Evolutionary conservation across 2,797 vertebrate species (phyloP), one percentile per base, ranked within the genome.

Genomic region (Aselliscus stoliczkanus): DNA sequence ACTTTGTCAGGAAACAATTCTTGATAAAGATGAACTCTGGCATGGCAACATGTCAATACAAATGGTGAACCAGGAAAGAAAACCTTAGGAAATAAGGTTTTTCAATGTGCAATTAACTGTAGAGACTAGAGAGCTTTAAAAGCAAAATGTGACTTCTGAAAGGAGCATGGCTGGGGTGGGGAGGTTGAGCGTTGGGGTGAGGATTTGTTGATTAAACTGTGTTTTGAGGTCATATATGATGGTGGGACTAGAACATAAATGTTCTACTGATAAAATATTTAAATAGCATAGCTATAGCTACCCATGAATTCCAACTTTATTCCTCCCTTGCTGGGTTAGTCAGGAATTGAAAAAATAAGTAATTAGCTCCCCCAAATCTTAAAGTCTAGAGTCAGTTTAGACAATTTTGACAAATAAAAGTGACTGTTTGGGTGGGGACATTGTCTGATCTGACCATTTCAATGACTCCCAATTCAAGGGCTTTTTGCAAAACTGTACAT

Each of bases 1-100:
- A 50, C 47, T 50, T 50, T 14, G 47, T 15, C 47, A 50, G 34
- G 73, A 70, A 95, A 91, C 90, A 97, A 94, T 42, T 93, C 81
- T 69, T 62, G 14, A 62, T 60, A 50, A 50, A 89, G 27, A 85
- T 93, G 64, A 82, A 70, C 58, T 80, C 42, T 83, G 80, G 34
- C 47, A 60, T 0, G 90, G 77, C 50, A 83, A 96, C 52, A 88
- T 54, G 88, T 96, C 34, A 94, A 13, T 23, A 73, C 15, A 65
- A 96, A 75, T 4, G 29, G 73, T 91, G 69, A 92, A 87, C 60
- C 27, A 31, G 37, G 27, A 69, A 62, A 85, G 2, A 77, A 91
- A 88, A 18, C 37, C 39, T 80, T 76, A 65, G 79, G 25, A 76
- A 73, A 77, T 15, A 88, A 67, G 42, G 1, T 31, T 44, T 54